phyloP scores from a whole-genome alignment of 1,140 invertebrate genomes.

The Uloborus diversus region DNA sequence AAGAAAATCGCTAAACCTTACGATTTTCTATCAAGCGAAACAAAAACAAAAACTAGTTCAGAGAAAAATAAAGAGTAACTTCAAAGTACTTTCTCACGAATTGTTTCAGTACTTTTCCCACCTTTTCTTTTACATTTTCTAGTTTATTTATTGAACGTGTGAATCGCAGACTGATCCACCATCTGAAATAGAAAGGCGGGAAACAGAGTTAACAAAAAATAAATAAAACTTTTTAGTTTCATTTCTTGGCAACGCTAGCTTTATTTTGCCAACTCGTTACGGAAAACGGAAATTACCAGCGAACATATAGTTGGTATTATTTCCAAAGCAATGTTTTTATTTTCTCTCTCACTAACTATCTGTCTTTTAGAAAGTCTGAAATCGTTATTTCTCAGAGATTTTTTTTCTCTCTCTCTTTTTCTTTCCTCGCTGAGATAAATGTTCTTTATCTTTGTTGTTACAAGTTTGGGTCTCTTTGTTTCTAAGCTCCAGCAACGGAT shows the following conservation, averaged over 20 bases:
- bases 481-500: background rate
- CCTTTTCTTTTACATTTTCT: conserved; percentile 32
- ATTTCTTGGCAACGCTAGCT: conserved; percentile 35
- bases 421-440: background rate
- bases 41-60: background rate
- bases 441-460: background rate
- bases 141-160: conserved; percentile 39
- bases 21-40: background rate
- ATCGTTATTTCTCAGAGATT: conserved; percentile 39
- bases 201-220: conserved; percentile 6
- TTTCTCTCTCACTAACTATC: conserved; percentile 31
- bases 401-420: background rate
- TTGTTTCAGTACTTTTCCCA: conserved; percentile 32
- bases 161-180: conserved; percentile 18
- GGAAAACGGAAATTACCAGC: conserved; percentile 37
- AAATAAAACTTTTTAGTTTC: background rate
- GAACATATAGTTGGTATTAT: conserved; percentile 20
- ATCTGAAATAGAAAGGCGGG: conserved; percentile 1
- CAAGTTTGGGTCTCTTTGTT: background rate
- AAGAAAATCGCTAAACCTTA: too few relatives aligned
- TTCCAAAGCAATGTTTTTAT: conserved; percentile 19
- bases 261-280: conserved; percentile 51
- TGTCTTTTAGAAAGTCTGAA: conserved; percentile 20
- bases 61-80: background rate
- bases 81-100: conserved; percentile 21